Conservation (phyloP, 2,797 vertebrate species). For the Mormyrops attenuatus region DNA sequence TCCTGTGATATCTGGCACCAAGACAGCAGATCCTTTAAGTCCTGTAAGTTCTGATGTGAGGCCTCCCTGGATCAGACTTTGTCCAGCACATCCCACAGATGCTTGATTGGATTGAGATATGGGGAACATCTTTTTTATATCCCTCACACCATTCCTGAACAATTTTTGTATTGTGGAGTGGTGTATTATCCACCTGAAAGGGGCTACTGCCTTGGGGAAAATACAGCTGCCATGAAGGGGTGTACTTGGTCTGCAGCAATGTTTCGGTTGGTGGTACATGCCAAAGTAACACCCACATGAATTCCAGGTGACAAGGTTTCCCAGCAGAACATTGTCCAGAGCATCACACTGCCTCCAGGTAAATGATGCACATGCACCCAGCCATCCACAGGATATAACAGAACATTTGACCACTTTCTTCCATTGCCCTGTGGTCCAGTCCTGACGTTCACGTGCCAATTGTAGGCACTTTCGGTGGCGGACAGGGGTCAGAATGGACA, state of each 20-base stretch:
- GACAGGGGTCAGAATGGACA: background rate
- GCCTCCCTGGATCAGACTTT: background rate
- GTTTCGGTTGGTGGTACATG: background rate
- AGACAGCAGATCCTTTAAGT: background rate
- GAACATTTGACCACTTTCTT: background rate
- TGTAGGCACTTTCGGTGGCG: background rate
- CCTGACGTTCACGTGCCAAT: background rate
- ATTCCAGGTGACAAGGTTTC: background rate
- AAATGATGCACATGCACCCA: background rate
- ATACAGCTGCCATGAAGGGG: background rate
- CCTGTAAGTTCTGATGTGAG: background rate
- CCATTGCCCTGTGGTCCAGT: background rate
- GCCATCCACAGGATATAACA: background rate
- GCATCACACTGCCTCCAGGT: background rate
- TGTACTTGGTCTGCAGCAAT: background rate
- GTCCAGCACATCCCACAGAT: background rate
- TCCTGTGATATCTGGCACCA: background rate
- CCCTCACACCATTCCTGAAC: background rate
- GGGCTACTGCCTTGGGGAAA: background rate
- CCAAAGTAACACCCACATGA: background rate
- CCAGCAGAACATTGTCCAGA: background rate
- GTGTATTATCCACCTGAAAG: background rate
- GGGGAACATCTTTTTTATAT: background rate
- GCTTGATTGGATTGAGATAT: background rate
- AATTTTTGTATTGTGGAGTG: background rate